Evolutionary conservation across 2,888 invertebrate genomes (phyloP).

Genomic region (Microplitis deprimator): DNA sequence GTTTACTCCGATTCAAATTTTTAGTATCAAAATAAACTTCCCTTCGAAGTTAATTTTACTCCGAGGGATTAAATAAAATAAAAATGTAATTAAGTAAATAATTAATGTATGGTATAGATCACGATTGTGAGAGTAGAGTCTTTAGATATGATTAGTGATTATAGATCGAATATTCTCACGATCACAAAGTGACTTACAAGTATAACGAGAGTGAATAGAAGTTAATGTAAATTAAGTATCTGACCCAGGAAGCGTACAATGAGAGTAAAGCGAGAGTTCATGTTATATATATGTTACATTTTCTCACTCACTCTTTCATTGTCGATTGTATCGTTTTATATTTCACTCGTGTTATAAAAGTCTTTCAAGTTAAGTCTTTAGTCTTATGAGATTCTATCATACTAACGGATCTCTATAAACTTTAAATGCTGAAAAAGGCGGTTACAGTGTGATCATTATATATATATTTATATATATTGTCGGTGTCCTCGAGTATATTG

Average conservation of each 20-base stretch:
- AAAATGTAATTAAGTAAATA: slow-evolving; percentile 9
- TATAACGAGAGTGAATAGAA: slow-evolving; percentile 28
- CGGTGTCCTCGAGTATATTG: not conserved
- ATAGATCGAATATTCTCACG: slow-evolving; percentile 43
- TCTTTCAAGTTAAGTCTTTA: not conserved
- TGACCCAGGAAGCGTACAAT: slow-evolving; percentile 43
- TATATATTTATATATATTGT: not conserved
- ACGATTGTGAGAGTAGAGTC: slow-evolving; percentile 34
- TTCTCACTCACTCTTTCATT: not conserved
- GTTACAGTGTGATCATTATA: not conserved
- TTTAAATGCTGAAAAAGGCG: slow-evolving; percentile 7
- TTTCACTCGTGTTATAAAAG: not conserved
- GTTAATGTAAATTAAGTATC: slow-evolving; percentile 23
- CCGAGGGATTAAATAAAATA: slow-evolving; percentile 24
- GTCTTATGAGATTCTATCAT: slow-evolving; percentile 8
- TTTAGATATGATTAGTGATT: slow-evolving; percentile 29
- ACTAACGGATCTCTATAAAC: slow-evolving; percentile 8
- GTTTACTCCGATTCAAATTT: not conserved
- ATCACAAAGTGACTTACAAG: slow-evolving; percentile 31
- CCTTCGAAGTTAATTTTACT: too few species aligned
- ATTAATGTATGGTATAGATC: slow-evolving; percentile 31
- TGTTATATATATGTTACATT: not conserved
- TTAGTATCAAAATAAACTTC: too few species aligned
- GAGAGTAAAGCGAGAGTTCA: not conserved
- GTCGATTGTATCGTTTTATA: not conserved